Evolutionary conservation across 2,113 vertebrate genomes (phyloP).

Genomic region (Alaudala cheleensis): DNA sequence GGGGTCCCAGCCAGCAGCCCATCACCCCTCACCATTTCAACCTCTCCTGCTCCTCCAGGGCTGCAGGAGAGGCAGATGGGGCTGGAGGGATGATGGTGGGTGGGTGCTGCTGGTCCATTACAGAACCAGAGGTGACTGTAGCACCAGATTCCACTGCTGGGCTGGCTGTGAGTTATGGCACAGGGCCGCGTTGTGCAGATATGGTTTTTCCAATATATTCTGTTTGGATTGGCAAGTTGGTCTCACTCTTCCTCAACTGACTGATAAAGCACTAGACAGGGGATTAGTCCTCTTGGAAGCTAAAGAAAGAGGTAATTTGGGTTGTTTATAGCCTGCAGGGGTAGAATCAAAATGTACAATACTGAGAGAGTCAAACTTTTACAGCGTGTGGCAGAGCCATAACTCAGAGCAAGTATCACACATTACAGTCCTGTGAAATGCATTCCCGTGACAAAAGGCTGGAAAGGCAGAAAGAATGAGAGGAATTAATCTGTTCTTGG

Average conservation of each 20-base stretch:
- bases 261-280: slow-evolving; percentile 69
- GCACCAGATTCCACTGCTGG: slow-evolving; percentile 5
- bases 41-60: not conserved
- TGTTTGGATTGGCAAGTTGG: slow-evolving; percentile 73
- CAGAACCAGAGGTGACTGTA: not conserved
- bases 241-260: slow-evolving; percentile 65
- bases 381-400: slow-evolving; percentile 10
- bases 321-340: slow-evolving; percentile 68
- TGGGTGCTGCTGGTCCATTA: not conserved
- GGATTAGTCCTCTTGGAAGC: slow-evolving; percentile 72
- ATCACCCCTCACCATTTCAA: not conserved
- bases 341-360: slow-evolving; percentile 62
- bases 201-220: slow-evolving; percentile 51
- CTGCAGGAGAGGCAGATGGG: not conserved
- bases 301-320: slow-evolving; percentile 68
- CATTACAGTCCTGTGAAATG: not conserved
- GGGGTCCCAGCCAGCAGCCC: not conserved
- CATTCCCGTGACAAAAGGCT: not conserved
- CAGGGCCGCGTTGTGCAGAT: not conserved
- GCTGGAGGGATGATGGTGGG: not conserved
- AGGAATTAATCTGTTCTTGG: slow-evolving; percentile 55
- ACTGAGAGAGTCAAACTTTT: slow-evolving; percentile 52
- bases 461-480: slow-evolving; percentile 14
- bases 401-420: slow-evolving; percentile 28
- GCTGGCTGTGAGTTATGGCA: slow-evolving; percentile 35